Evolutionary conservation across 2,113 vertebrate species (phyloP).

Genomic region (Thamnaconus septentrionalis): DNA sequence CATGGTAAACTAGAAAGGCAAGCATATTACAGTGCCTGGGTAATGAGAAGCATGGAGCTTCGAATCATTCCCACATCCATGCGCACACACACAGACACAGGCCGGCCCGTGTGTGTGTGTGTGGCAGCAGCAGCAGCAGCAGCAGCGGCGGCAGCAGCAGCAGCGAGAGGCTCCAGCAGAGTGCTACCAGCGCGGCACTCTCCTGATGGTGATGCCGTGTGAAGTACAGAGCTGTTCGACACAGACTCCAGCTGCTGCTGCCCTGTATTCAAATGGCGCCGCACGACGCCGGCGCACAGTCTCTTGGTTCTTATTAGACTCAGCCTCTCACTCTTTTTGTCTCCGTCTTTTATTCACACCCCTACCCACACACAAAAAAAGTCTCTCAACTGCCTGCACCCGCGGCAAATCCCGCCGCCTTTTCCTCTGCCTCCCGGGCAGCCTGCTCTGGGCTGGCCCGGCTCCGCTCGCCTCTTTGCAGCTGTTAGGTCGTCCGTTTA

Average conservation of each 20-base stretch:
- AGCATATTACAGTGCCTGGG: constrained; percentile 59
- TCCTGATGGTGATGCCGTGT: constrained; percentile 67
- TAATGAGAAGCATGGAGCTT: constrained; percentile 66
- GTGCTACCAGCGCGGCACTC: constrained; percentile 48
- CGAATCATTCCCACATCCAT: constrained; percentile 39
- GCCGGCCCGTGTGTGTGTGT: constrained; percentile 44
- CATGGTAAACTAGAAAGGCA: constrained; percentile 47
- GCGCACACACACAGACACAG: constrained; percentile 22
- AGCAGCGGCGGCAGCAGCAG: neutral
- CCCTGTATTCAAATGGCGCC: constrained; percentile 64
- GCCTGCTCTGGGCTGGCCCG: constrained; percentile 26
- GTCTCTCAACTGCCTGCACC: constrained; percentile 38
- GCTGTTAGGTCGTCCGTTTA: no score
- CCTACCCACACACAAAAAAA: constrained; percentile 3
- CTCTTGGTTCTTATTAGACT: constrained; percentile 59
- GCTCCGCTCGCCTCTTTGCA: neutral
- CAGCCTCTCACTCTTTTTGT: constrained; percentile 56
- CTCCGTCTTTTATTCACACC: constrained; percentile 24
- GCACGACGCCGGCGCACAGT: constrained; percentile 49
- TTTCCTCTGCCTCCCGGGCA: constrained; percentile 11
- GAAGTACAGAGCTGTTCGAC: constrained; percentile 69
- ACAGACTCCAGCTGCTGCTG: constrained; percentile 63
- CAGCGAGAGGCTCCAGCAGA: constrained; percentile 59
- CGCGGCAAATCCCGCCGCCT: constrained; percentile 23
- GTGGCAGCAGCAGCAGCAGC: constrained; percentile 13